These are phyloP conservation scores for Stictocephala bisonia DNA, from an alignment of 2,888 invertebrate genomes.

Conservation along the genomic window DNA sequence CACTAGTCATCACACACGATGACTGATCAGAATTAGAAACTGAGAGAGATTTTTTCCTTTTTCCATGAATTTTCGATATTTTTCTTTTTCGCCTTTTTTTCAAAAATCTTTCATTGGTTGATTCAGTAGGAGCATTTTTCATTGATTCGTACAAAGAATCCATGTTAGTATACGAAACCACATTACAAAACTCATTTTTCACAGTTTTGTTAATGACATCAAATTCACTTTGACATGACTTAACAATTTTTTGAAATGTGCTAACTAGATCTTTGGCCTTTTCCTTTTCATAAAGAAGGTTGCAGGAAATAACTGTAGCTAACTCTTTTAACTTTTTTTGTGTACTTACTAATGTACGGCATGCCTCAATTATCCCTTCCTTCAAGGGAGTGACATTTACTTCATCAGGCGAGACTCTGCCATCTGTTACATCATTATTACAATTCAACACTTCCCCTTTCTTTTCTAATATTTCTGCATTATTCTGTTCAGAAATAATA, in stretches of 20 bases:
- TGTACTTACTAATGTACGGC: conserved; percentile 4
- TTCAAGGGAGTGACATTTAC: conserved; percentile 7
- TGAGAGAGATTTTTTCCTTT: too few species aligned
- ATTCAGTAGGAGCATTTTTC: background rate
- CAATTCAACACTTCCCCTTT: background rate
- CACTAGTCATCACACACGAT: too few species aligned
- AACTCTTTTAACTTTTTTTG: conserved; percentile 22
- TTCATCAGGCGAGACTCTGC: background rate
- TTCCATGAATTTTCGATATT: too few species aligned
- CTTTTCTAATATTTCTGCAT: background rate
- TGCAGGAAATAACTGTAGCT: conserved; percentile 12
- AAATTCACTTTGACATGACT: background rate
- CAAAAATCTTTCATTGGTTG: too few species aligned
- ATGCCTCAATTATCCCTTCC: conserved; percentile 25
- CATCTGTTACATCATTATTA: background rate
- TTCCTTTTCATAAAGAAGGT: background rate
- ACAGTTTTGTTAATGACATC: conserved; percentile 10
- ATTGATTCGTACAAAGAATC: background rate
- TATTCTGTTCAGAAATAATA: background rate
- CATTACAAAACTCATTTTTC: background rate
- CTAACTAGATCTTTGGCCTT: background rate
- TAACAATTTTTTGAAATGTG: conserved; percentile 16
- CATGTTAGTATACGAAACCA: background rate
- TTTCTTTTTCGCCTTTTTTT: too few species aligned
- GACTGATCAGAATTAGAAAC: too few species aligned